A percentile compares a stretch with the other conserved stretches of the same genome.
phyloP scores from a whole-genome alignment of 2,797 vertebrate genomes.

The Bradypodion pumilum region DNA sequence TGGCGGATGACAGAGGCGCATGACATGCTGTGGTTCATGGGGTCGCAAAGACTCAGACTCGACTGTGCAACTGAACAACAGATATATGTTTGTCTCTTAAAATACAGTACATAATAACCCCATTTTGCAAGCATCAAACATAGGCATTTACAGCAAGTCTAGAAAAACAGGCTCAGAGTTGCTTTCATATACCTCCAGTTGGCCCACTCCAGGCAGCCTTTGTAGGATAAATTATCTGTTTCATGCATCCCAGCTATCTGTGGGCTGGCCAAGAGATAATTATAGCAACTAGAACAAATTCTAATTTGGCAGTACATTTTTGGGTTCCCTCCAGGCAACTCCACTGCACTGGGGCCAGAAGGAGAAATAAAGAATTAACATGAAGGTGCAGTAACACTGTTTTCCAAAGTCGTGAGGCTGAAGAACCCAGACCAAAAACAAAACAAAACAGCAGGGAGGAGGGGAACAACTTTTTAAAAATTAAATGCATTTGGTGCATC shows the following conservation, averaged over 20 bases:
- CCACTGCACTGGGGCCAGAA: constrained; percentile 3
- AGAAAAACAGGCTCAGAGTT: neutral
- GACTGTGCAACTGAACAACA: too few species aligned
- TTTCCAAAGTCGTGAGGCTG: constrained; percentile 31
- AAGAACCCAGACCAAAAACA: neutral
- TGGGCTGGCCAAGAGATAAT: constrained; percentile 23
- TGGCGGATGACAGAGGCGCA: too few species aligned
- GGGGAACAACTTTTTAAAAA: constrained; percentile 30
- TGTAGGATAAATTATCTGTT: constrained; percentile 26
- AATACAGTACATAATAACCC: neutral
- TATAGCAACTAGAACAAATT: constrained; percentile 37
- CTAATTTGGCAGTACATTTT: constrained; percentile 14
- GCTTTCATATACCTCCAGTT: constrained; percentile 12
- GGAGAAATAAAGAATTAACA: constrained; percentile 15
- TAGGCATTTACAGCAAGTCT: neutral
- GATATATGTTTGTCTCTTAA: neutral
- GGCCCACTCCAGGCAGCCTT: neutral
- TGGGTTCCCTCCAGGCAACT: constrained; percentile 31
- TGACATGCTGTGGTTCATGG: too few species aligned
- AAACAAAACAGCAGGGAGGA: constrained; percentile 7
- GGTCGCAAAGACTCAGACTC: too few species aligned
- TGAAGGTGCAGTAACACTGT: constrained; percentile 31
- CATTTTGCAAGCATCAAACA: neutral
- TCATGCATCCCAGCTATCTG: constrained; percentile 29
- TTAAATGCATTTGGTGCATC: constrained; percentile 29